Evolutionary conservation across 2,888 invertebrate genomes (phyloP).

Genomic region (Agrotis puta): DNA sequence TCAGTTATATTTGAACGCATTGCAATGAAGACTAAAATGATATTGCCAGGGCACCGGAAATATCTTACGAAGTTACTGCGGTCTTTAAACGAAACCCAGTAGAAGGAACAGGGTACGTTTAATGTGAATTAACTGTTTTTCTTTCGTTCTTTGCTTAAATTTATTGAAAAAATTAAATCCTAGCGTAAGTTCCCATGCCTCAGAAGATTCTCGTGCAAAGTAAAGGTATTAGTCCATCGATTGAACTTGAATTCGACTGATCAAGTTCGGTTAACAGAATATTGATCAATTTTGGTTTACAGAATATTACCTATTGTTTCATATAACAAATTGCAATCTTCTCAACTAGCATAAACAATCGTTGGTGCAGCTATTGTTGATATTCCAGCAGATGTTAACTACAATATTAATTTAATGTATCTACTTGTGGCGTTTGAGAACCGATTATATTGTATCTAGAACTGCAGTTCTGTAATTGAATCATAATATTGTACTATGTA

Average conservation of each 20-base stretch:
- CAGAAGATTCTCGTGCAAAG: no score
- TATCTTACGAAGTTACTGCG: no score
- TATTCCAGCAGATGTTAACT: not conserved
- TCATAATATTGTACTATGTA: constrained; percentile 1
- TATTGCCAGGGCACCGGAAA: no score
- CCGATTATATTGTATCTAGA: not conserved
- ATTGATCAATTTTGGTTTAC: not conserved
- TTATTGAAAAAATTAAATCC: no score
- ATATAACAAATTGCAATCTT: not conserved
- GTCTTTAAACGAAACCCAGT: no score
- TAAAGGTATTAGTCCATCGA: no score
- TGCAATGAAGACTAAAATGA: not conserved
- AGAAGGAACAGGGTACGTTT: no score
- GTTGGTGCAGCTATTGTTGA: not conserved
- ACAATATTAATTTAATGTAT: constrained; percentile 14
- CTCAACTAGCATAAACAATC: not conserved
- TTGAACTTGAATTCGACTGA: no score
- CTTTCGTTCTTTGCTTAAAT: no score
- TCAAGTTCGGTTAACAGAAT: no score
- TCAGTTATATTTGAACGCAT: not conserved
- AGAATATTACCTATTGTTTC: not conserved
- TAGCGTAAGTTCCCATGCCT: no score
- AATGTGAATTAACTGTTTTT: no score
- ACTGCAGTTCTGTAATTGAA: not conserved
- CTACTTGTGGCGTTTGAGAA: not conserved